A percentile compares a stretch with the other conserved stretches of the same genome.
These are phyloP conservation scores for Aurelia aurita DNA, from an alignment of 30 jellyfish, hydroid and myxozoan species.

Conservation along the genomic window DNA sequence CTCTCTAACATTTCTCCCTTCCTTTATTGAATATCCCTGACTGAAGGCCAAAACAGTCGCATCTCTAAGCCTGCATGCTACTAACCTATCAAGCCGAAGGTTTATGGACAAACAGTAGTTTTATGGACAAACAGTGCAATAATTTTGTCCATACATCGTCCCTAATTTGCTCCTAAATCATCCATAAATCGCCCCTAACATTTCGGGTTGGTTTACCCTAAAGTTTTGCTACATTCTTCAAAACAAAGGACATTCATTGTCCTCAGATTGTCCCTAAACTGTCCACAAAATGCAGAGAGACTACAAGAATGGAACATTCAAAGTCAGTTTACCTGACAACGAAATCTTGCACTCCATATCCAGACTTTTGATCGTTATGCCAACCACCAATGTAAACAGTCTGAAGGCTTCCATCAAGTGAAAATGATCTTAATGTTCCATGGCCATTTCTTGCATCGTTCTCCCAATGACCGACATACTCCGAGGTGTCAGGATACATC, in stretches of 20 bases:
- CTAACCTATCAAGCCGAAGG: too few species aligned
- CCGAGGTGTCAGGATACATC: slow-evolving; percentile 82
- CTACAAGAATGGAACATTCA: neutral
- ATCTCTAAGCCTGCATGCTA: too few species aligned
- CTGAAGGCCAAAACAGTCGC: too few species aligned
- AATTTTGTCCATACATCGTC: too few species aligned
- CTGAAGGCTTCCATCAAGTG: slow-evolving; percentile 49
- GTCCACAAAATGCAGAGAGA: neutral
- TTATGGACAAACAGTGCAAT: too few species aligned
- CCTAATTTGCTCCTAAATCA: too few species aligned
- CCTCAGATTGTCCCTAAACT: neutral
- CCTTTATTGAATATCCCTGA: too few species aligned
- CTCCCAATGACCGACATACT: slow-evolving; percentile 83
- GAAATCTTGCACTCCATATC: slow-evolving; percentile 94
- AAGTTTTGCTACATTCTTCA: too few species aligned
- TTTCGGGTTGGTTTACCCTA: too few species aligned
- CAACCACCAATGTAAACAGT: slow-evolving; percentile 92
- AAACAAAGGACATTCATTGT: neutral
- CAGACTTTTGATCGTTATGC: slow-evolving; percentile 89
- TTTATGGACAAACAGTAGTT: too few species aligned
- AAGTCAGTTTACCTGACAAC: slow-evolving; percentile 64
- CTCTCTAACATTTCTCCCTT: too few species aligned
- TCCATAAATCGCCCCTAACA: too few species aligned
- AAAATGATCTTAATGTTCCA: slow-evolving; percentile 73
- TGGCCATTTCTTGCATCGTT: slow-evolving; percentile 86